phyloP scores from a whole-genome alignment of 2,888 invertebrate genomes.

The Pollenia labialis region DNA sequence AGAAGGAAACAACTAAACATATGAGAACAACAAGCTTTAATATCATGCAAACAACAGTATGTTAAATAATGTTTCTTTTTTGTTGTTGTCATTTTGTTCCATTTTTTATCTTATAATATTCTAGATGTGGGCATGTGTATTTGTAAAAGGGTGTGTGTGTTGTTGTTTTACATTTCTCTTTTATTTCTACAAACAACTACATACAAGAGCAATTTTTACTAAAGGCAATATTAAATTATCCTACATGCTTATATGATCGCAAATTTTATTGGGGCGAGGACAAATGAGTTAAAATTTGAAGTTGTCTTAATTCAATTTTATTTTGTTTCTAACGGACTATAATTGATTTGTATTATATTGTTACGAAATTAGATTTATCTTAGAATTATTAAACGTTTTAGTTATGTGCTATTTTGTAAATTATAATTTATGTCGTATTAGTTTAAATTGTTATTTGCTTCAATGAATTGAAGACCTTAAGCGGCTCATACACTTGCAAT shows the following conservation, averaged over 20 bases:
- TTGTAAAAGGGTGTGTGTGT: slow-evolving; percentile 23
- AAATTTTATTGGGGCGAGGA: slow-evolving; percentile 6
- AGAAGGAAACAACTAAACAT: slow-evolving; percentile 37
- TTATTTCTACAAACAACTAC: slow-evolving; percentile 2
- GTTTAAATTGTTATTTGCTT: too few relatives aligned
- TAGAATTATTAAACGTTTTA: too few relatives aligned
- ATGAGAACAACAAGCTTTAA: slow-evolving; percentile 67
- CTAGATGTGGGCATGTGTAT: slow-evolving; percentile 21
- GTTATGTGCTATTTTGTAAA: too few relatives aligned
- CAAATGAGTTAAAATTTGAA: neutral
- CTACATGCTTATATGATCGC: slow-evolving; percentile 39
- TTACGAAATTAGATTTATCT: too few relatives aligned
- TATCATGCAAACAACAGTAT: slow-evolving; percentile 58
- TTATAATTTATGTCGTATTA: too few relatives aligned
- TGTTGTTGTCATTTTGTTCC: slow-evolving; percentile 10
- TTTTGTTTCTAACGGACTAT: too few relatives aligned
- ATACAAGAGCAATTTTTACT: slow-evolving; percentile 63
- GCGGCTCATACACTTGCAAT: too few relatives aligned
- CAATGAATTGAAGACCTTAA: too few relatives aligned
- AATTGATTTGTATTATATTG: too few relatives aligned
- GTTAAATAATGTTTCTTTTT: neutral
- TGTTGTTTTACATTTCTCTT: neutral
- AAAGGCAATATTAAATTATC: slow-evolving; percentile 70
- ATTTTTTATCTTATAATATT: slow-evolving; percentile 16
- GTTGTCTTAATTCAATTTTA: too few relatives aligned